Evolutionary conservation across 2,888 invertebrate genomes (phyloP).

Genomic region (Himalopsyche kuldschensis): DNA sequence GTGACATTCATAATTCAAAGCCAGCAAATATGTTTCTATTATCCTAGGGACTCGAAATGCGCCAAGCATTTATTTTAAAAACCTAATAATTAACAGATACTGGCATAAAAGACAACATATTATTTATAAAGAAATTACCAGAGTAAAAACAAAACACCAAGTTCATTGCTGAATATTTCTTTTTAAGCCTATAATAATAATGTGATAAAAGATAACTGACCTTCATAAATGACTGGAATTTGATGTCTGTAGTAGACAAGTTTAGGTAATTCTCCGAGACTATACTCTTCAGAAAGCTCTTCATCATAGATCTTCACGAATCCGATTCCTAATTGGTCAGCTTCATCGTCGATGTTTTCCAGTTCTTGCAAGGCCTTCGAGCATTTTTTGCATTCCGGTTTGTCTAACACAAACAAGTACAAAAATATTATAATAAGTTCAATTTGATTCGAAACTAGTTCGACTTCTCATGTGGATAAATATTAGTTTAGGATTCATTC

Average conservation of each 20-base stretch:
- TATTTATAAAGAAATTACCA: too few relatives aligned
- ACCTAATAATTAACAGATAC: too few relatives aligned
- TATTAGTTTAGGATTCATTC: neutral
- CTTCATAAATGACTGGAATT: conserved; percentile 93
- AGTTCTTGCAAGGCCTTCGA: conserved; percentile 86
- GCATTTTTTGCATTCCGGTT: conserved; percentile 90
- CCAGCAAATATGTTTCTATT: too few relatives aligned
- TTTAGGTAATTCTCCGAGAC: conserved; percentile 83
- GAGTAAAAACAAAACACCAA: too few relatives aligned
- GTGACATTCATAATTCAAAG: too few relatives aligned
- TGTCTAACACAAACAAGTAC: conserved; percentile 63
- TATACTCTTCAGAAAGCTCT: conserved; percentile 88
- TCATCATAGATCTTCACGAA: conserved; percentile 94
- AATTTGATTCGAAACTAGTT: neutral
- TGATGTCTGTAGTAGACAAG: conserved; percentile 92
- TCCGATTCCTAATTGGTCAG: conserved; percentile 90
- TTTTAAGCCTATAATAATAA: too few relatives aligned
- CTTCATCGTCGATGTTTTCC: conserved; percentile 94
- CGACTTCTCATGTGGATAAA: neutral
- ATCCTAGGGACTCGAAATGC: too few relatives aligned
- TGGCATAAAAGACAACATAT: too few relatives aligned
- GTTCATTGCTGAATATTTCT: too few relatives aligned
- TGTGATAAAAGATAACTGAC: conserved; percentile 60
- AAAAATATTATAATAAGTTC: conserved; percentile 1
- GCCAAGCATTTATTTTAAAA: too few relatives aligned